Conservation (phyloP, 2,113 vertebrate species). For the Apteryx owenii region DNA sequence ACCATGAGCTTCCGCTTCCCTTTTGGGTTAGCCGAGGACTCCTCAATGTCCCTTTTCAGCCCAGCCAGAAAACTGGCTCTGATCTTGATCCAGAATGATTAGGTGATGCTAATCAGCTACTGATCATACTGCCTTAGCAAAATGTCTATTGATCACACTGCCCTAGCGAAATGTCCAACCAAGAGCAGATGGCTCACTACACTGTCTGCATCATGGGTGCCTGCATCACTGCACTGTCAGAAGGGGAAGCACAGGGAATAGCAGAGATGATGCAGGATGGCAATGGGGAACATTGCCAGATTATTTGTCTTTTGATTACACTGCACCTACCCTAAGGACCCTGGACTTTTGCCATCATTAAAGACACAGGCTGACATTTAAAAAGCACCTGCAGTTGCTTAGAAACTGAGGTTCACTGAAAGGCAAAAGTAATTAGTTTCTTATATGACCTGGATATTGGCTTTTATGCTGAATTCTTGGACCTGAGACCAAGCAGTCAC, state of each 20-base stretch:
- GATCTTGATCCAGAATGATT: not conserved
- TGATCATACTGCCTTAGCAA: not conserved
- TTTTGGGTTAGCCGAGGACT: not conserved
- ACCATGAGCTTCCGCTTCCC: not conserved
- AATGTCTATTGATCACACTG: not conserved
- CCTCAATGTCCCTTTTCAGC: not conserved
- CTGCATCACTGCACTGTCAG: not conserved
- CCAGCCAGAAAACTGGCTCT: not conserved
- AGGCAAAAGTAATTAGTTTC: not conserved
- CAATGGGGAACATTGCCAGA: accelerated
- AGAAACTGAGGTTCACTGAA: not conserved
- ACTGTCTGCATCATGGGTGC: not conserved
- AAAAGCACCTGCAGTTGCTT: not conserved
- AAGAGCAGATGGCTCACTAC: not conserved
- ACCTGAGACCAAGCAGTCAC: not conserved
- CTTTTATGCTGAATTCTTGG: not conserved
- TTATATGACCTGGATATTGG: not conserved
- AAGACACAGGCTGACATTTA: not conserved
- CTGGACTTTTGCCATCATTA: not conserved
- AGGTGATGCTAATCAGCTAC: not conserved
- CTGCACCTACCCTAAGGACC: not conserved
- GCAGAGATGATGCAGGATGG: not conserved
- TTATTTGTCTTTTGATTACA: not conserved
- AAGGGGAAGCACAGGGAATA: not conserved
- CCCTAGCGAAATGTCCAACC: not conserved